Percentiles rank a stretch among this genome's conserved stretches.
These are phyloP conservation scores for Tigriopus californicus DNA, from an alignment of 2,888 invertebrate species.

Conservation along the genomic window DNA sequence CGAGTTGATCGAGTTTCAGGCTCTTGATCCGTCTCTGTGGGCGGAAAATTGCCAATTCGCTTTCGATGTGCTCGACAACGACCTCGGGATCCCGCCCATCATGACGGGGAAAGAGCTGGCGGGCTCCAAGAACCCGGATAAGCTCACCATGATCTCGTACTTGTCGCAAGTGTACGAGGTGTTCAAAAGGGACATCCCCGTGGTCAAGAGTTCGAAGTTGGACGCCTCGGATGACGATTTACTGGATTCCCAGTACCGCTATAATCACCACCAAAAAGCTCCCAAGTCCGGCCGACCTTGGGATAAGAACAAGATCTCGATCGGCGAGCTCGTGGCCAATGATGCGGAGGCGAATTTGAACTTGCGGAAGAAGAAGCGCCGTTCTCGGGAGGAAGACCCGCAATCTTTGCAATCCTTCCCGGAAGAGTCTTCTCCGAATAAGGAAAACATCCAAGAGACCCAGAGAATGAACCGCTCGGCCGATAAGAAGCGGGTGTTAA, in stretches of 20 bases:
- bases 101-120: conserved; percentile 59
- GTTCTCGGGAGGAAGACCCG: background rate
- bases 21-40: conserved; percentile 42
- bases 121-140: conserved; percentile 42
- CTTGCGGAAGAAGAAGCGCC: conserved; percentile 27
- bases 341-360: conserved; percentile 43
- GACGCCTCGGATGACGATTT: background rate
- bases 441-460: conserved; percentile 41
- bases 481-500: conserved; percentile 7
- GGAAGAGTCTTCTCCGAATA: background rate
- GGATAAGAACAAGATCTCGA: background rate
- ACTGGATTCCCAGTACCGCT: background rate
- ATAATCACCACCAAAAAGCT: background rate
- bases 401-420: background rate
- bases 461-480: conserved; percentile 30
- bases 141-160: conserved; percentile 56
- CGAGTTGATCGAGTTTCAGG: conserved; percentile 57
- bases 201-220: background rate
- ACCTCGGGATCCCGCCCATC: conserved; percentile 47
- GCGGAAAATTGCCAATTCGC: conserved; percentile 55
- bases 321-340: conserved; percentile 12
- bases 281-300: background rate
- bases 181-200: conserved; percentile 32
- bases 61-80: conserved; percentile 66
- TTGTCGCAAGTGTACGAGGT: conserved; percentile 70